Evolutionary conservation across 2,888 invertebrate genomes (phyloP), one percentile per base, ranked within the genome.

Genomic region (Lycaena phlaeas): DNA sequence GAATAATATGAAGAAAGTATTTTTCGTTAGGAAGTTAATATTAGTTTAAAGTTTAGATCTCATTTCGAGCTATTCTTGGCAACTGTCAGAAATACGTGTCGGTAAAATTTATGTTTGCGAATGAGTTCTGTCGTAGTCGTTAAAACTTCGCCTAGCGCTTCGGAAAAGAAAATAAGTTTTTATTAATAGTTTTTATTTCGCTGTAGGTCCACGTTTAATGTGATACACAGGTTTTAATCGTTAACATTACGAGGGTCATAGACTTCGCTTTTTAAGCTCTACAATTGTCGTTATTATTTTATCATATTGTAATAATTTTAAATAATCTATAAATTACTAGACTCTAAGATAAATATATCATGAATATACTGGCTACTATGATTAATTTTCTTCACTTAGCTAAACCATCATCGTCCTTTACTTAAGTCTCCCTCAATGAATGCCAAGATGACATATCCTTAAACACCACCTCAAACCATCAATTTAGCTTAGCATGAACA

Each of bases 31-130:
- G 29, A 40, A 28, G 42, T 40, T 42, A 45, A 42, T 45, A 38
- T 41, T 38, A 44, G 38, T 44, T 45, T 43, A 40, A 45, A 45
- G 36, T 45, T 45, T 40, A 43, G 43, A 43, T 43, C 45, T 38
- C 40, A 40, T 43, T 40, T 40, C 38, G 41, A 38, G 40, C 36
- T 26, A 30, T 39, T 44, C 47, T 40, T 44, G 46, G 40, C 46
- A 36, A 31, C 31, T 45, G 42, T 47, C 49, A 51, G 53, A 48
- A 49, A 50, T 52, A 51, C 46, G 51, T 53, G 54, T 49, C 49
- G 50, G 51, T 52, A 53, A 60, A 64, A 65, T 61, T 59, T 61
- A 61, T 63, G 58, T 55, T 50, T 48, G 48, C 49, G 52, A 55
- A 62, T 64, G 60, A 64, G 58, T 56, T 57, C 58, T 55, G 53